phyloP scores from a whole-genome alignment of 2,888 invertebrate genomes.

The Sinodicranocentrus sp. region DNA sequence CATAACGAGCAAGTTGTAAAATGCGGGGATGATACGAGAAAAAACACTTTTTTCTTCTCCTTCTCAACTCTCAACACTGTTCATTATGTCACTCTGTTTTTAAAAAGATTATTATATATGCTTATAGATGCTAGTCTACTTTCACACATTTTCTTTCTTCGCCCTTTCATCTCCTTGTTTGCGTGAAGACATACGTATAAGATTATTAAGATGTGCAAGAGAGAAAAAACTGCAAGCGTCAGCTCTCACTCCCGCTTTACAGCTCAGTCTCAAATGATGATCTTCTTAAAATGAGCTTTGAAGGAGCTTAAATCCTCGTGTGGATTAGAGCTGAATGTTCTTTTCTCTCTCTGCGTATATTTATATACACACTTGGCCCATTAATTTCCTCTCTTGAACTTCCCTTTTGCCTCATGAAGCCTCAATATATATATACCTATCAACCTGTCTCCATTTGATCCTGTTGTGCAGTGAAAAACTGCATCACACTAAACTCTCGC shows the following conservation, averaged over 20 bases:
- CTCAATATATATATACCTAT: background rate
- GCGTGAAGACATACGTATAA: background rate
- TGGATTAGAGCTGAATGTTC: slow-evolving; percentile 32
- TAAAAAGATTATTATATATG: slow-evolving; percentile 37
- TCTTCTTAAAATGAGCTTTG: slow-evolving; percentile 42
- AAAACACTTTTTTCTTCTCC: background rate
- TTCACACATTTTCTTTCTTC: slow-evolving; percentile 31
- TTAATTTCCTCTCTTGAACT: slow-evolving; percentile 22
- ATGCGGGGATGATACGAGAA: too few species aligned
- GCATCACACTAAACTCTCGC: background rate
- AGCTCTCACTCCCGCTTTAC: slow-evolving; percentile 2
- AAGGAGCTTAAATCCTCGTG: slow-evolving; percentile 23
- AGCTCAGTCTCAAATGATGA: slow-evolving; percentile 31
- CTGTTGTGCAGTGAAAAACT: background rate
- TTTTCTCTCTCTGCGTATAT: too few species aligned
- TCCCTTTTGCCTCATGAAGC: slow-evolving; percentile 12
- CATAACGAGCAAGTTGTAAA: slow-evolving; percentile 7
- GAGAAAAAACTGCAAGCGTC: slow-evolving; percentile 23
- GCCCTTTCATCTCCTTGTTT: slow-evolving; percentile 36
- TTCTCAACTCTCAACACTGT: slow-evolving; percentile 10
- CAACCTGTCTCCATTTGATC: too few species aligned
- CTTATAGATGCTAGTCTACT: slow-evolving; percentile 34
- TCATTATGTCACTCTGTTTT: slow-evolving; percentile 62
- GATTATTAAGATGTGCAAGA: slow-evolving; percentile 23
- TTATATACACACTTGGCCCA: slow-evolving; percentile 17